Conservation (phyloP, 2,888 invertebrate species). For the Bursaphelenchus okinawaensis region DNA sequence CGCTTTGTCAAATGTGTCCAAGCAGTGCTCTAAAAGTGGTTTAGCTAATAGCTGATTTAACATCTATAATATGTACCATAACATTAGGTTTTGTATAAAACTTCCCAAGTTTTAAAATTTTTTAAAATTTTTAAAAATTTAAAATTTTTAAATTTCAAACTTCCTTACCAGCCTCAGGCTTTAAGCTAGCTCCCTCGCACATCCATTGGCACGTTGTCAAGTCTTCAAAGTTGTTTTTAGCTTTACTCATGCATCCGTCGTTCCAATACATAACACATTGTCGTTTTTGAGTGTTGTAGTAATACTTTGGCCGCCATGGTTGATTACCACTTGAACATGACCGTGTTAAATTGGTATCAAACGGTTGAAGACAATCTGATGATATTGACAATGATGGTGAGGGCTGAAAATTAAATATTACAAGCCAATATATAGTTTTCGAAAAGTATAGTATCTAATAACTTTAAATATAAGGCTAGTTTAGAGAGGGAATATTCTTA, state of each 20-base stretch:
- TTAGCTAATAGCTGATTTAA: no score
- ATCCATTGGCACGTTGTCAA: conserved; percentile 47
- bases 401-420: background rate
- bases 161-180: conserved; percentile 36
- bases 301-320: conserved; percentile 22
- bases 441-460: no score
- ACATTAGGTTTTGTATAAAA: no score
- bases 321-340: conserved; percentile 31
- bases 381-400: conserved; percentile 13
- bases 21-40: conserved; percentile 39
- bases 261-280: conserved; percentile 53
- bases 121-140: no score
- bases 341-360: conserved; percentile 36
- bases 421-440: no score
- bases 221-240: conserved; percentile 45
- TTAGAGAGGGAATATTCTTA: no score
- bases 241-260: conserved; percentile 38
- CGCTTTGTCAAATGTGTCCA: conserved; percentile 45
- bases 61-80: no score
- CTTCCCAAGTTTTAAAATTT: no score
- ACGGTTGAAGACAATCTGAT: conserved; percentile 44
- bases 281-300: conserved; percentile 19
- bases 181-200: conserved; percentile 42
- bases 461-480: no score
- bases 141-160: no score